Evolutionary conservation across 2,113 vertebrate genomes (phyloP).

Genomic region (Strix uralensis): DNA sequence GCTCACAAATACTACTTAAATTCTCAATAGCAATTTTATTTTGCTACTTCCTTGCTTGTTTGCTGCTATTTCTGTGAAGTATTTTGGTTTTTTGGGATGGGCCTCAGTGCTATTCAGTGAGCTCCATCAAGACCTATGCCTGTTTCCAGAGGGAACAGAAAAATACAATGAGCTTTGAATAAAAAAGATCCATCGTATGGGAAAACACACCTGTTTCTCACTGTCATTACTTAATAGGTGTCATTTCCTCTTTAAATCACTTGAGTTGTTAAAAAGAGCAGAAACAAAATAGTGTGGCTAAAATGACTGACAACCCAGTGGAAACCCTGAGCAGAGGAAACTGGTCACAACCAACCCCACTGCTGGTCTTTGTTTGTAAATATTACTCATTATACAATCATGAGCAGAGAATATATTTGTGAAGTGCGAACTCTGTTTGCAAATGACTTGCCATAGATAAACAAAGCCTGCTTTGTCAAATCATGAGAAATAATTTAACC

Average conservation of each 20-base stretch:
- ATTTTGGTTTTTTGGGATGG: not conserved
- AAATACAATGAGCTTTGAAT: not conserved
- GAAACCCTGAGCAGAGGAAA: not conserved
- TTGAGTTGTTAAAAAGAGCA: not conserved
- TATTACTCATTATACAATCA: constrained; percentile 24
- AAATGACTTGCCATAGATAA: constrained; percentile 12
- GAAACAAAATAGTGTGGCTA: not conserved
- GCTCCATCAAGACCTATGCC: not conserved
- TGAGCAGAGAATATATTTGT: constrained; percentile 15
- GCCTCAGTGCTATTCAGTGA: not conserved
- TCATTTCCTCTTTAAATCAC: not conserved
- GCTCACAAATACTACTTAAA: not conserved
- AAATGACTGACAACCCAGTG: not conserved
- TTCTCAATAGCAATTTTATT: not conserved
- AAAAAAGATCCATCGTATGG: not conserved
- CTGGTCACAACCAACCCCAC: not conserved
- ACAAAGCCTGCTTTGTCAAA: constrained; percentile 8
- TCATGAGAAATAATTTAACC: constrained; percentile 3
- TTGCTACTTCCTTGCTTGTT: not conserved
- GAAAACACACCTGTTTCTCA: not conserved
- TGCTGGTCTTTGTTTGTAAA: not conserved
- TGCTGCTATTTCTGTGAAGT: not conserved
- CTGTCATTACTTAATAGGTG: not conserved
- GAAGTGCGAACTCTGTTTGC: not conserved
- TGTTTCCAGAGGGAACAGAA: not conserved